A percentile compares a stretch with the other conserved stretches of the same genome.
Conservation (phyloP, 2,113 vertebrate genomes). For the Semnornis frantzii region DNA sequence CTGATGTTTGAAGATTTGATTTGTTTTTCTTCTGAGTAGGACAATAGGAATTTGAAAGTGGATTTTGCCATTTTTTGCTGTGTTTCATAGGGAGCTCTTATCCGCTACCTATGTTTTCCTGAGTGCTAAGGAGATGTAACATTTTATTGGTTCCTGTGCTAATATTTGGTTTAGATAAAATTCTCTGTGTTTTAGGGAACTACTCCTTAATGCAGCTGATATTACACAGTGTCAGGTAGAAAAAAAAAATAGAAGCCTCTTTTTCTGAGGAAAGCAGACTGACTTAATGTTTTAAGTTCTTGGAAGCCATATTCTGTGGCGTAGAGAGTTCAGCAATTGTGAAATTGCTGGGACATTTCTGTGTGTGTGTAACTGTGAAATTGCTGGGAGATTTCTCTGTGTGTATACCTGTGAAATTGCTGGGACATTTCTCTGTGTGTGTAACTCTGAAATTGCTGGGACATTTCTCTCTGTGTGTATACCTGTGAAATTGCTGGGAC, state of each 20-base stretch:
- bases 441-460: not conserved
- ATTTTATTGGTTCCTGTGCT: not conserved
- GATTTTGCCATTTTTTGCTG: not conserved
- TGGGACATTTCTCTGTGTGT: too few relatives aligned
- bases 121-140: not conserved
- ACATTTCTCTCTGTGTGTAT: not conserved
- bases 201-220: not conserved
- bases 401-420: not conserved
- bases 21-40: not conserved
- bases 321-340: not conserved
- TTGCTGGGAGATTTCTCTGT: not conserved
- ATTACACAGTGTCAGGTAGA: not conserved
- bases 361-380: not conserved
- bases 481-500: not conserved
- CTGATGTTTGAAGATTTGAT: not conserved
- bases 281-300: not conserved
- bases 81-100: not conserved
- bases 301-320: not conserved
- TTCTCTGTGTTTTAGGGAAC: not conserved
- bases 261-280: not conserved
- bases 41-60: not conserved
- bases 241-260: not conserved
- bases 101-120: not conserved
- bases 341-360: too few relatives aligned
- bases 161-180: not conserved